Evolutionary conservation across 2,888 invertebrate species (phyloP).

Genomic region (Ptilodon capucinus): DNA sequence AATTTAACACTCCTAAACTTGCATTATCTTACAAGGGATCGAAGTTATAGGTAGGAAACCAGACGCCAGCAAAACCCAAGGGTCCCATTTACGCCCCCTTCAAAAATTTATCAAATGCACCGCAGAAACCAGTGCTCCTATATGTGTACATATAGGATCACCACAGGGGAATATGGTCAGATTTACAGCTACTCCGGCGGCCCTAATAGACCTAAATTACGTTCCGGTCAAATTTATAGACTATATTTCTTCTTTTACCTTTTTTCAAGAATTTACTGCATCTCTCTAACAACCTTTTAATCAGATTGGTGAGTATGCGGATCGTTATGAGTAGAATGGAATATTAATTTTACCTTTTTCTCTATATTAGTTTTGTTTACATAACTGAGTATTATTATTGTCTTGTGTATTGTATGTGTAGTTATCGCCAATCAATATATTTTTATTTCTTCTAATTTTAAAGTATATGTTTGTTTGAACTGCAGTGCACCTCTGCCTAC

Average conservation of each 20-base stretch:
- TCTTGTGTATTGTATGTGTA: too few relatives aligned
- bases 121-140: slow-evolving; percentile 31
- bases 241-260: slow-evolving; percentile 64
- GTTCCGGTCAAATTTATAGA: slow-evolving; percentile 73
- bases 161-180: slow-evolving; percentile 66
- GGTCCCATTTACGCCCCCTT: slow-evolving; percentile 55
- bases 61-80: slow-evolving; percentile 39
- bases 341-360: neutral
- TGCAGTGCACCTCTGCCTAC: too few relatives aligned
- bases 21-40: slow-evolving; percentile 2
- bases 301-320: too few relatives aligned
- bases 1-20: neutral
- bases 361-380: too few relatives aligned
- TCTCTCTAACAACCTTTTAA: neutral
- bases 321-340: too few relatives aligned
- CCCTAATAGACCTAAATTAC: slow-evolving; percentile 80
- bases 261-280: slow-evolving; percentile 69
- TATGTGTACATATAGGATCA: slow-evolving; percentile 28
- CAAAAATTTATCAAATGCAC: slow-evolving; percentile 74
- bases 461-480: too few relatives aligned
- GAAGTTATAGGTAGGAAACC: slow-evolving; percentile 1
- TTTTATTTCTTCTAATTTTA: too few relatives aligned
- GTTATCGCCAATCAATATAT: too few relatives aligned
- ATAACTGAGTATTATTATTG: too few relatives aligned
- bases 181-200: slow-evolving; percentile 72